A percentile compares a stretch with the other conserved stretches of the same genome.
These are phyloP conservation scores for Umimayanthus chanpuru DNA, from an alignment of 92 coral and sea anemone species.

Conservation along the genomic window DNA sequence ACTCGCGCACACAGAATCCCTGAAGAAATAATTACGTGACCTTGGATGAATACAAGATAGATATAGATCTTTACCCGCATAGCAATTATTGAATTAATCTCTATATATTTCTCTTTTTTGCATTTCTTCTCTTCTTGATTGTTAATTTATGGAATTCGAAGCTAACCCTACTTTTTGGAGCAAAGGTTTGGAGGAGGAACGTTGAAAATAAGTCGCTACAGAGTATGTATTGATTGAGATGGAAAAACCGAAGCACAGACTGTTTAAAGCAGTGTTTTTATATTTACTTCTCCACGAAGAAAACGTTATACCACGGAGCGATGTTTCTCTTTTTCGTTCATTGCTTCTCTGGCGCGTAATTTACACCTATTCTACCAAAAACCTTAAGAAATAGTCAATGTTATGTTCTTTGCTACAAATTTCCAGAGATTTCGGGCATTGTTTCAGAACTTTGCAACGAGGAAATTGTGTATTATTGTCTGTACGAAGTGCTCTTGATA, in stretches of 20 bases:
- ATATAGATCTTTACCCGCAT: no score
- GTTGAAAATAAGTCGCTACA: neutral
- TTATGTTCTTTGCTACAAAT: neutral
- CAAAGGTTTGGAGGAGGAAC: neutral
- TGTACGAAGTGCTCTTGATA: neutral
- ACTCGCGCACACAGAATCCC: no score
- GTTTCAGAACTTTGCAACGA: conserved; percentile 20
- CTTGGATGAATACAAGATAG: no score
- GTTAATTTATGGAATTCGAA: neutral
- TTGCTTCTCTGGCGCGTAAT: neutral
- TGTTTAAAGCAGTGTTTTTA: neutral
- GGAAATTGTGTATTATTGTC: neutral
- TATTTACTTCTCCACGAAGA: neutral
- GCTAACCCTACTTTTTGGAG: neutral
- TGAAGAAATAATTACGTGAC: no score
- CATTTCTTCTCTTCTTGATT: neutral
- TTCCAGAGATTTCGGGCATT: neutral
- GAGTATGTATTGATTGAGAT: neutral
- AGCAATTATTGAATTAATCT: no score
- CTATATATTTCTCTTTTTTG: no score
- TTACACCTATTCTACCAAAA: neutral
- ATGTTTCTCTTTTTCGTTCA: neutral
- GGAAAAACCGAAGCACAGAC: neutral
- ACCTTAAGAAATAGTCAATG: neutral
- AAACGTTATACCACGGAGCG: neutral